Conservation (phyloP, 2,888 invertebrate genomes). For the Sphinx pinastri region DNA sequence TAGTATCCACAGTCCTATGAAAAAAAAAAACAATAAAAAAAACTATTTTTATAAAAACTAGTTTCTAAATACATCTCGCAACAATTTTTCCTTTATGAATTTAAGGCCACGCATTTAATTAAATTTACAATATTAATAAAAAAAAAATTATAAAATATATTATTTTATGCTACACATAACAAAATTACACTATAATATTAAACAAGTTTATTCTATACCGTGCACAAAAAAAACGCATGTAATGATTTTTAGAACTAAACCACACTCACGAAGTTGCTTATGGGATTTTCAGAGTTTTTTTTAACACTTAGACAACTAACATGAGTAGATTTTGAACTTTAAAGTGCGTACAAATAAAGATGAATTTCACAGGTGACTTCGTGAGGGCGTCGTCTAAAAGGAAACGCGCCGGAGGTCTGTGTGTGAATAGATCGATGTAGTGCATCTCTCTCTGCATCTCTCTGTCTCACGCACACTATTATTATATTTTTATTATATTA, state of each 20-base stretch:
- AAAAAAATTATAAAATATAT: not conserved
- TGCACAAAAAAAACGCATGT: conserved; percentile 48
- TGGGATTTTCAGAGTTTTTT: conserved; percentile 49
- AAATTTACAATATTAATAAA: not conserved
- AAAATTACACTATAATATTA: not conserved
- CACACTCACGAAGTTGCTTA: conserved; percentile 79
- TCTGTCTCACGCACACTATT: conserved; percentile 74
- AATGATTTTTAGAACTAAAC: conserved; percentile 54
- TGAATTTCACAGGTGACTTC: conserved; percentile 83
- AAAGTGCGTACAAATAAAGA: conserved; percentile 56
- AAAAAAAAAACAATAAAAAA: no score
- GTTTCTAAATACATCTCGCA: no score
- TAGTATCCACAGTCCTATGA: no score
- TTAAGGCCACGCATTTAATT: no score
- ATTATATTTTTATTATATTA: conserved; percentile 34
- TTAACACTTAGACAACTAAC: conserved; percentile 64
- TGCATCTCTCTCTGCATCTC: conserved; percentile 77
- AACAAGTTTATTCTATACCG: not conserved
- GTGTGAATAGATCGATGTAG: conserved; percentile 82
- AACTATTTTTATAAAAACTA: no score
- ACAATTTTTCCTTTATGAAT: no score
- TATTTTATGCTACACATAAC: conserved; percentile 2
- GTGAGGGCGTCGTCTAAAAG: conserved; percentile 76
- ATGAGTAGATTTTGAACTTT: conserved; percentile 46
- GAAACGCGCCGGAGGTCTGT: conserved; percentile 76